A percentile compares a stretch with the other conserved stretches of the same genome.
Conservation (phyloP, 2,797 vertebrate species). For the Antennarius maculatus region DNA sequence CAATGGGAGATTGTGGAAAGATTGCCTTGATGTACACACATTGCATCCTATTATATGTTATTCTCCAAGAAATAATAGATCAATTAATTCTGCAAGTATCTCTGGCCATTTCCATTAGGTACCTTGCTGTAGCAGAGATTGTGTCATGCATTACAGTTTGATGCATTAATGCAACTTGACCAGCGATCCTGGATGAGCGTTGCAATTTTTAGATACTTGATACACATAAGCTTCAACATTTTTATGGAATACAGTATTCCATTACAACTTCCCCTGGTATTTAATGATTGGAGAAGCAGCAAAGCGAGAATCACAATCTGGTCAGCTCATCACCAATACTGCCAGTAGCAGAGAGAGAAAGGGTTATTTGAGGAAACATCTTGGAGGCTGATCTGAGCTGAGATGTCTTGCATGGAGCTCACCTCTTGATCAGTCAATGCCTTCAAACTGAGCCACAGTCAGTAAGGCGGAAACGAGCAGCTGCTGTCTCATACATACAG, state of each 20-base stretch:
- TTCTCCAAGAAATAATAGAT: constrained; percentile 59
- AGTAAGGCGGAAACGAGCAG: constrained; percentile 13
- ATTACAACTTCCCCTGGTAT: constrained; percentile 52
- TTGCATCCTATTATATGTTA: constrained; percentile 72
- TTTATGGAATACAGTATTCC: constrained; percentile 53
- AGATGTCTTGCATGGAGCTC: constrained; percentile 55
- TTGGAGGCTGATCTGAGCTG: constrained; percentile 55
- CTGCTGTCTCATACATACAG: constrained; percentile 27
- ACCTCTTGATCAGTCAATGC: constrained; percentile 38
- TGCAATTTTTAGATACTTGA: constrained; percentile 35
- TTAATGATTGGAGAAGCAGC: constrained; percentile 57
- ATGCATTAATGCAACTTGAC: constrained; percentile 43
- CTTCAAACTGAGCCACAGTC: constrained; percentile 25
- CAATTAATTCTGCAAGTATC: constrained; percentile 71
- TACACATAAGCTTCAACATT: constrained; percentile 34
- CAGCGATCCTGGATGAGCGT: constrained; percentile 45
- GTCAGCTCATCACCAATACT: constrained; percentile 62
- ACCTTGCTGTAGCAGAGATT: constrained; percentile 32
- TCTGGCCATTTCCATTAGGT: constrained; percentile 68
- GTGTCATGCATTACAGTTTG: constrained; percentile 24
- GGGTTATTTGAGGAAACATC: constrained; percentile 63
- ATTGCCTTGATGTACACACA: constrained; percentile 72
- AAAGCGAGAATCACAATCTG: constrained; percentile 52
- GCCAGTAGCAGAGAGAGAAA: constrained; percentile 48
- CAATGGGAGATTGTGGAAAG: constrained; percentile 66